phyloP scores from a whole-genome alignment of 2,888 invertebrate genomes.

The Flexamia atlantica region DNA sequence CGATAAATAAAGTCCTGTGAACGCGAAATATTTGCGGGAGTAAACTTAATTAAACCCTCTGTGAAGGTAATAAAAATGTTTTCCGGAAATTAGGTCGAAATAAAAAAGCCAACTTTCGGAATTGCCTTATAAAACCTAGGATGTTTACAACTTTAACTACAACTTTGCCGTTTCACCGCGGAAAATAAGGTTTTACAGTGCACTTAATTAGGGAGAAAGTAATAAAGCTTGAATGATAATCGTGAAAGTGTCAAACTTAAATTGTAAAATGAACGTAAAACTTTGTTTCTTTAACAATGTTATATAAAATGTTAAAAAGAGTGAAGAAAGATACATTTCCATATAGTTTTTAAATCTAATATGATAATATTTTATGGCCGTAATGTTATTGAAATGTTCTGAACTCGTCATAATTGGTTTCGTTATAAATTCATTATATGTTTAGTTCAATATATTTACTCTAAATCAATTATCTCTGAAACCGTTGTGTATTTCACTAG shows the following conservation, averaged over 20 bases:
- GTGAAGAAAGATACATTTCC: too few relatives aligned
- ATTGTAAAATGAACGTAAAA: neutral
- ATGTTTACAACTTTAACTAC: conserved; percentile 22
- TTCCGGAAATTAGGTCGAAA: conserved; percentile 37
- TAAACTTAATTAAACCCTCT: conserved; percentile 28
- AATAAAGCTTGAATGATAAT: neutral
- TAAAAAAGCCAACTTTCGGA: conserved; percentile 33
- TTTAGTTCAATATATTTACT: too few relatives aligned
- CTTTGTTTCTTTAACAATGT: too few relatives aligned
- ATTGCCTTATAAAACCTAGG: conserved; percentile 18
- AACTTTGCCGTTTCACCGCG: neutral
- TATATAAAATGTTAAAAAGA: too few relatives aligned
- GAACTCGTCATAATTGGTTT: too few relatives aligned
- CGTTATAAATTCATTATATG: too few relatives aligned
- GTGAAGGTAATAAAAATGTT: conserved; percentile 37
- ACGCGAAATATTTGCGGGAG: neutral
- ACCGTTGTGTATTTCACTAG: too few relatives aligned
- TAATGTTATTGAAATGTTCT: too few relatives aligned
- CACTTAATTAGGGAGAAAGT: neutral
- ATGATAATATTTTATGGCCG: too few relatives aligned
- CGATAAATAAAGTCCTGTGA: conserved; percentile 32
- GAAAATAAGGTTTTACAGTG: conserved; percentile 28
- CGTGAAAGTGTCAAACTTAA: neutral
- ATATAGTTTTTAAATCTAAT: too few relatives aligned
- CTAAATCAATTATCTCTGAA: too few relatives aligned